A percentile compares a stretch with the other conserved stretches of the same genome.
Conservation (phyloP, 2,888 invertebrate species). For the Ormyrus labotus region DNA sequence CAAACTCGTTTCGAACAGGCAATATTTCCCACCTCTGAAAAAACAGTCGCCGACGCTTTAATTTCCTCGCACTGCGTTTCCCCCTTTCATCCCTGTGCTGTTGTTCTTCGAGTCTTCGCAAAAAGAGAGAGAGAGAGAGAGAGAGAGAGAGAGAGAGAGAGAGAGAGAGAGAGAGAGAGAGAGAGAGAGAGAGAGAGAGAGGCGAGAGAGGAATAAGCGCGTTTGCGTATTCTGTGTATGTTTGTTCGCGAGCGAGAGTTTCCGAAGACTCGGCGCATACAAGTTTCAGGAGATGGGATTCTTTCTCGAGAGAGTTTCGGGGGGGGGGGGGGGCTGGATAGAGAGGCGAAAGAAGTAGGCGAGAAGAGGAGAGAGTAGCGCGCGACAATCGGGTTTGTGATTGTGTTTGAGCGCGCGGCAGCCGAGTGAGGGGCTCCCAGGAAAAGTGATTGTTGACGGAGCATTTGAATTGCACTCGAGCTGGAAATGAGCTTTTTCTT, state of each 20-base stretch:
- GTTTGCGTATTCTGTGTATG: slow-evolving; percentile 12
- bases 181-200: too few relatives aligned
- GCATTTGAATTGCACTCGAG: slow-evolving; percentile 52
- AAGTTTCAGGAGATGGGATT: slow-evolving; percentile 47
- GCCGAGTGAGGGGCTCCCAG: neutral
- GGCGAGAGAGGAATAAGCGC: neutral
- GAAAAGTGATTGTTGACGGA: slow-evolving; percentile 49
- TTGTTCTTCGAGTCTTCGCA: slow-evolving; percentile 33
- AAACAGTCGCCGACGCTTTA: neutral
- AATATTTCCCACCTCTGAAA: neutral
- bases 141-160: too few relatives aligned
- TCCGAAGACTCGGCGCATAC: slow-evolving; percentile 18
- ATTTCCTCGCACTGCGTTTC: slow-evolving; percentile 15
- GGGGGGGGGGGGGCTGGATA: slow-evolving; percentile 28
- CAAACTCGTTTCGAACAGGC: neutral
- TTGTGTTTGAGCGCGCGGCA: slow-evolving; percentile 36
- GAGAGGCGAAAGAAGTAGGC: slow-evolving; percentile 38
- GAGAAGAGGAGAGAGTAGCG: neutral
- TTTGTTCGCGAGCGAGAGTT: slow-evolving; percentile 17
- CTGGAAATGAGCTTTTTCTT: slow-evolving; percentile 51
- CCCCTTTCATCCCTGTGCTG: slow-evolving; percentile 6
- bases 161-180: neutral
- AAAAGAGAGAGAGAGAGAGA: too few relatives aligned
- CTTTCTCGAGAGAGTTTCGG: slow-evolving; percentile 33
- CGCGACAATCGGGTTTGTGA: slow-evolving; percentile 37